Evolutionary conservation across 2,113 vertebrate species (phyloP).

Genomic region (Passer montanus): DNA sequence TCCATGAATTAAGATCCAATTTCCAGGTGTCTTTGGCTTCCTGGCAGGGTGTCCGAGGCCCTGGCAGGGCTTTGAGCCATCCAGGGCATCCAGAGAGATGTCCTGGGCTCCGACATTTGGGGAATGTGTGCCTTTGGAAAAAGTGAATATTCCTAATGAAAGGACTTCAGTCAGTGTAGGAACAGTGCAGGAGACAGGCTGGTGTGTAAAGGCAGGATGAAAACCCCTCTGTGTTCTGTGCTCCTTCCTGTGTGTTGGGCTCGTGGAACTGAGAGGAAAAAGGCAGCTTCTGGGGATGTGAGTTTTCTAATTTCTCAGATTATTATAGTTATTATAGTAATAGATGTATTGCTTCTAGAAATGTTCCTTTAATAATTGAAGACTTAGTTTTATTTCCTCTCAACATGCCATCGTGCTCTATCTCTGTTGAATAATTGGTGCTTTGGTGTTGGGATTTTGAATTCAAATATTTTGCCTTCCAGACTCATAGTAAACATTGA

Average conservation of each 20-base stretch:
- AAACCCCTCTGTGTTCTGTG: background rate
- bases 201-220: background rate
- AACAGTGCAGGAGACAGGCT: background rate
- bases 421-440: background rate
- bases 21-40: too few species aligned
- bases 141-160: background rate
- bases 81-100: too few species aligned
- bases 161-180: background rate
- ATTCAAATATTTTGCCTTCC: constrained; percentile 18
- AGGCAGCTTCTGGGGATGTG: background rate
- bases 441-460: background rate
- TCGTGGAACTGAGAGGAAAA: background rate
- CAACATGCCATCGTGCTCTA: background rate
- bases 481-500: background rate
- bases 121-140: background rate
- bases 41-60: too few species aligned
- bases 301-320: background rate
- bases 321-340: background rate
- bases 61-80: too few species aligned
- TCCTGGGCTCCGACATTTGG: background rate
- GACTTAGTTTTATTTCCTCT: constrained; percentile 6
- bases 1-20: too few species aligned
- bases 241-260: background rate
- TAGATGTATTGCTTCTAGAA: background rate
- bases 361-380: background rate